These are phyloP conservation scores for Irena cyanogastra DNA, from an alignment of 2,113 vertebrate species.

Conservation along the genomic window DNA sequence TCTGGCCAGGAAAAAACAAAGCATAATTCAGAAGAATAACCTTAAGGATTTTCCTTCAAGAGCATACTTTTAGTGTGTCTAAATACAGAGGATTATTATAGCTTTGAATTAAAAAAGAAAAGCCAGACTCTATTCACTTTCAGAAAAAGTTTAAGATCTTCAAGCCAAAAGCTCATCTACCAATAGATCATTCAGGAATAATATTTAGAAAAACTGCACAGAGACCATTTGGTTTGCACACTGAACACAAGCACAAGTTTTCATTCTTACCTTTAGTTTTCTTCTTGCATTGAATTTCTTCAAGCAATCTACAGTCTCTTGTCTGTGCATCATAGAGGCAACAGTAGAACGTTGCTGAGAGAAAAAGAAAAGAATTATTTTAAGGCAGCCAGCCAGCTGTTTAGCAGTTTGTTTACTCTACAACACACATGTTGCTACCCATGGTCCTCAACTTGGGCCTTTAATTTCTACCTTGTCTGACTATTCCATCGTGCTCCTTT, in stretches of 20 bases:
- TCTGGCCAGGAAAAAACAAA: neutral
- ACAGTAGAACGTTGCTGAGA: constrained; percentile 95
- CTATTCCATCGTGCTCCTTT: neutral
- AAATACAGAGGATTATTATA: neutral
- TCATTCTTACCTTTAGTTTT: constrained; percentile 87
- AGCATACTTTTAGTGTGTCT: neutral
- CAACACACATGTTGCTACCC: neutral
- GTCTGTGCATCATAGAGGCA: constrained; percentile 98
- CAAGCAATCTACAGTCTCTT: constrained; percentile 97
- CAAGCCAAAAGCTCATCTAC: neutral
- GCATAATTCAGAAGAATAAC: neutral
- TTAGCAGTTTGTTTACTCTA: neutral
- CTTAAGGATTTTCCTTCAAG: neutral
- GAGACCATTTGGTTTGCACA: neutral
- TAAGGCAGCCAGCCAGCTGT: neutral
- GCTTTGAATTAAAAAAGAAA: neutral
- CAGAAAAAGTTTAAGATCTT: neutral
- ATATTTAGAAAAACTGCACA: neutral
- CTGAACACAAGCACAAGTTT: neutral
- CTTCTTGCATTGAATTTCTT: constrained; percentile 97
- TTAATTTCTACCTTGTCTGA: neutral
- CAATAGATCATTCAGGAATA: neutral
- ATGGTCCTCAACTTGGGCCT: neutral
- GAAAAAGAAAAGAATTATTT: neutral
- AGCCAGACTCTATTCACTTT: neutral